These are phyloP conservation scores for Polydrusus pterygomalis DNA, from an alignment of 2,888 invertebrate genomes.

Conservation along the genomic window DNA sequence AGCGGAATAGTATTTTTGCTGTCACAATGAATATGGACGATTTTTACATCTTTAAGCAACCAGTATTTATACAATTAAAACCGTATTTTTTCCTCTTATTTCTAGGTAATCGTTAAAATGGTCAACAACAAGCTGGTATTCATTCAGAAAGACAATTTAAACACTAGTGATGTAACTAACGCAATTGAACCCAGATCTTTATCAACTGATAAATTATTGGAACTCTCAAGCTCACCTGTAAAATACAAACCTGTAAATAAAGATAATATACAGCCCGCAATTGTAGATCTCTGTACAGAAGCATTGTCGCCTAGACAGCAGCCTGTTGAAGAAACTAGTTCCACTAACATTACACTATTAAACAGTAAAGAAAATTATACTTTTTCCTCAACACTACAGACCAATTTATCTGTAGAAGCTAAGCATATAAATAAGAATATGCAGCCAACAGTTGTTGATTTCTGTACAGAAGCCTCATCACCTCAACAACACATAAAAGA, in stretches of 20 bases:
- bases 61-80: not conserved
- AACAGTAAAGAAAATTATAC: too few relatives aligned
- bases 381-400: too few relatives aligned
- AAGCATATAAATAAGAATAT: not conserved
- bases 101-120: slow-evolving; percentile 2
- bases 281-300: not conserved
- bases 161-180: not conserved
- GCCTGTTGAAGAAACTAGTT: not conserved
- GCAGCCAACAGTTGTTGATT: not conserved
- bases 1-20: not conserved
- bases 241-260: not conserved
- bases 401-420: not conserved
- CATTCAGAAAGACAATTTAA: slow-evolving; percentile 8
- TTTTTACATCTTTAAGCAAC: too few relatives aligned
- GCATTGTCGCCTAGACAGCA: not conserved
- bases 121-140: slow-evolving; percentile 4
- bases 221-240: slow-evolving; percentile 3
- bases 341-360: too few relatives aligned
- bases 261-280: not conserved
- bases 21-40: too few relatives aligned
- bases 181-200: not conserved
- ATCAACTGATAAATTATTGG: not conserved
- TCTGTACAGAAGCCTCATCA: not conserved
- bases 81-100: not conserved
- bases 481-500: not conserved